These are phyloP conservation scores for Epinotia nisella DNA, from an alignment of 2,888 invertebrate genomes.

Conservation along the genomic window DNA sequence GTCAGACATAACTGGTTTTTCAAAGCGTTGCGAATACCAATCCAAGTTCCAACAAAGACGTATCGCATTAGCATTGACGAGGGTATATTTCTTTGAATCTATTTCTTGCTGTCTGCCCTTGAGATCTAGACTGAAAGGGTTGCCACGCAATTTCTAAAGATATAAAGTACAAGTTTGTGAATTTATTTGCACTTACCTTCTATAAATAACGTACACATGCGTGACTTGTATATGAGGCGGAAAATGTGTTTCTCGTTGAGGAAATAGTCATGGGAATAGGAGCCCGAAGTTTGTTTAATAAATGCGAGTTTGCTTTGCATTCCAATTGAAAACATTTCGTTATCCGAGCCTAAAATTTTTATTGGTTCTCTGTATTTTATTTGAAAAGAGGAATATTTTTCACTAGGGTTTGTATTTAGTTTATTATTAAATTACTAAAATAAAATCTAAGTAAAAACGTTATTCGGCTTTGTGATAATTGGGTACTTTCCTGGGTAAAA, in stretches of 20 bases:
- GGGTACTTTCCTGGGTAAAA: too few species aligned
- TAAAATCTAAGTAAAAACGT: too few species aligned
- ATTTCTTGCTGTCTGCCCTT: conserved; percentile 10
- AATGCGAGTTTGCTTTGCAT: too few species aligned
- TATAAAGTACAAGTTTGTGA: not conserved
- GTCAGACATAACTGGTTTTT: not conserved
- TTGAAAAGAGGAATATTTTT: too few species aligned
- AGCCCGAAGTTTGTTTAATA: too few species aligned
- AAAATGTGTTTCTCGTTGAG: not conserved
- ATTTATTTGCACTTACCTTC: not conserved
- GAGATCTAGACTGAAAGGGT: not conserved
- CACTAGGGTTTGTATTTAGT: too few species aligned
- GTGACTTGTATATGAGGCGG: not conserved
- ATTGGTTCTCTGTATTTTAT: too few species aligned
- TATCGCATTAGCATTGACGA: conserved; percentile 10
- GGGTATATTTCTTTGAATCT: conserved; percentile 11
- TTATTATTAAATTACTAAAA: too few species aligned
- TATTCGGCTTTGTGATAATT: too few species aligned
- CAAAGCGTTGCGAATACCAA: not conserved
- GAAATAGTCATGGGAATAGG: too few species aligned
- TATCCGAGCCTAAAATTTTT: too few species aligned
- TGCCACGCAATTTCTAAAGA: not conserved
- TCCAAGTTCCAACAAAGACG: not conserved
- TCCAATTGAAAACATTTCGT: too few species aligned
- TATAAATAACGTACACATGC: conserved; percentile 3